Base-by-base conservation (phyloP, 2,113 vertebrate species). In the Ictalurus punctatus region DNA sequence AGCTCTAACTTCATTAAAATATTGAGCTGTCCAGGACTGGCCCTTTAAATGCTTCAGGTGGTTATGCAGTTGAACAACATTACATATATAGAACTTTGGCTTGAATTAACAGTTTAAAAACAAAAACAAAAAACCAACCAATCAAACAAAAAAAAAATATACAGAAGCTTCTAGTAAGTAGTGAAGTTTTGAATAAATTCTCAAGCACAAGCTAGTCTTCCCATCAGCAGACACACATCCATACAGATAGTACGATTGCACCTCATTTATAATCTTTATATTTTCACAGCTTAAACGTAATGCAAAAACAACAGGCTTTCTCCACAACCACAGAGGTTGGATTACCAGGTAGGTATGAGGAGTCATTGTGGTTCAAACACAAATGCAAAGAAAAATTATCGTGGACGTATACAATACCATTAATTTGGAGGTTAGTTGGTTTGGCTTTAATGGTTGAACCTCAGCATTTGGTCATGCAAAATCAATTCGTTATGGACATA, bases 261-360 rank as follows among this genome's bases (percentile, higher is more conserved):
- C 91, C 90, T 89, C 40, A 88, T 89, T 88, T 81, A 21, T 82
- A 87, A 83, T 83, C 63, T 71, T 65, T 86, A 89, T 85, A 80
- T 82, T 88, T 90, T 90, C 91, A 90, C 89, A 90, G 90, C 90
- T 90, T 91, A 79, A 80, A 91, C 74, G 74, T 87, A 87, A 91
- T 85, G 85, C 88, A 87, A 52, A 73, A 88, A 61, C 61, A 73
- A 81, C 74, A 90, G 30, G 87, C 40, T 88, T 83, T 61, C 76
- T 69, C 71, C 58, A 83, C 27, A 69, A 76, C 17, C 23, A 69
- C 74, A 83, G 65, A 86, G 21, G 52, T 80, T 61, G 79, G 44
- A 84, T 85, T 86, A 30, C 73, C 74, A n/a, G 58, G 80, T 54
- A 84, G 84, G 30, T 23, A 65, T n/a, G 44, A 84, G 27, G 25